A percentile compares a stretch with the other conserved stretches of the same genome.
Evolutionary conservation across 2,888 invertebrate species (phyloP).

Genomic region (Euclidia mi): DNA sequence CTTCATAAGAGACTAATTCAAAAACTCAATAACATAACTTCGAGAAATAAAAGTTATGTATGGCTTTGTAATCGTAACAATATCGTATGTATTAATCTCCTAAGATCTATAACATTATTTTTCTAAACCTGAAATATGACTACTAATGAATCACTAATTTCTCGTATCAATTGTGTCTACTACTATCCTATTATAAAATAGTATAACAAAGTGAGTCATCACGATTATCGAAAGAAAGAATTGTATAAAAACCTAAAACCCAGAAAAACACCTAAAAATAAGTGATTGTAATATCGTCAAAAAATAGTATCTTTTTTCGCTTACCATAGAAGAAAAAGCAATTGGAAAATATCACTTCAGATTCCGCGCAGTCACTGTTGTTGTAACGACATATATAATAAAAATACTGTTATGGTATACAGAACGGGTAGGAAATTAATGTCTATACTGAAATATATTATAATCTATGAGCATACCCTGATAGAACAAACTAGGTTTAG

Average conservation of each 20-base stretch:
- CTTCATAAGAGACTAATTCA: no score
- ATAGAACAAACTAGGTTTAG: slow-evolving; percentile 1
- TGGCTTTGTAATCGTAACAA: no score
- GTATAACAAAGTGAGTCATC: not conserved
- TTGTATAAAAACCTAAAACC: not conserved
- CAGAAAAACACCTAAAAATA: slow-evolving; percentile 15
- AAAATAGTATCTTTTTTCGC: slow-evolving; percentile 39
- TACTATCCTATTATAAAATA: not conserved
- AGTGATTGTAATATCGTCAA: slow-evolving; percentile 30
- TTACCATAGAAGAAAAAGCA: slow-evolving; percentile 17
- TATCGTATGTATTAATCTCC: no score
- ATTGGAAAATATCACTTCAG: slow-evolving; percentile 6
- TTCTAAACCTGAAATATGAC: no score
- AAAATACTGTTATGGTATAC: slow-evolving; percentile 1
- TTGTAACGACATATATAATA: not conserved
- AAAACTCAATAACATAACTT: not conserved
- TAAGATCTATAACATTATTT: no score
- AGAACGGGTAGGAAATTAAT: not conserved
- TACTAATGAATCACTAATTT: no score
- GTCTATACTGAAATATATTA: not conserved
- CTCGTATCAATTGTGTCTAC: no score
- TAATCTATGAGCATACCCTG: not conserved
- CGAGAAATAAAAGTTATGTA: no score
- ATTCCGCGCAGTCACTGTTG: not conserved
- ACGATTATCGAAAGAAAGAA: not conserved